Percentiles rank a stretch among this genome's conserved stretches.
phyloP scores from a whole-genome alignment of 2,113 vertebrate species.

The Centropus bengalensis region DNA sequence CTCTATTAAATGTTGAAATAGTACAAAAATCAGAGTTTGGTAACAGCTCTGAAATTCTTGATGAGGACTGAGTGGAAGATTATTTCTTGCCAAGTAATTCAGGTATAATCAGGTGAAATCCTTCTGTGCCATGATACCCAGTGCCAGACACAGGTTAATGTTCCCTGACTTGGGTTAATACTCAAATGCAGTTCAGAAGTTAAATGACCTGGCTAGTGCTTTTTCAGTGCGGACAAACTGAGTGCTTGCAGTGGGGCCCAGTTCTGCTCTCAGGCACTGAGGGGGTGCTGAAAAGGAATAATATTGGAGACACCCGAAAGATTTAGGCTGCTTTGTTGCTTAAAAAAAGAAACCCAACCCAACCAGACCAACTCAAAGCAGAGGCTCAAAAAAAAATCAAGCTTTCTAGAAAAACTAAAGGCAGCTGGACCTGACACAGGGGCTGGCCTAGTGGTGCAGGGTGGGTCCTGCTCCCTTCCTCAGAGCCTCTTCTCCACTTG shows the following conservation, averaged over 20 bases:
- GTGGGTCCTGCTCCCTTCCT: not conserved
- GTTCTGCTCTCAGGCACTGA: not conserved
- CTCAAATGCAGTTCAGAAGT: not conserved
- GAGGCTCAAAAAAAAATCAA: not conserved
- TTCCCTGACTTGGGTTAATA: not conserved
- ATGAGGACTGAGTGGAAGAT: not conserved
- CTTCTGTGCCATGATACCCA: not conserved
- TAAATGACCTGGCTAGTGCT: not conserved
- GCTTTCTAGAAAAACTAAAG: not conserved
- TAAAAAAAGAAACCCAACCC: not conserved
- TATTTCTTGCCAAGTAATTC: not conserved
- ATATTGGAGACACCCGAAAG: not conserved
- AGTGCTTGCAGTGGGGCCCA: not conserved
- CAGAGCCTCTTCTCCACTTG: not conserved
- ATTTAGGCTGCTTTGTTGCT: not conserved
- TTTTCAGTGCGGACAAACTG: not conserved
- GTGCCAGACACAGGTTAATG: not conserved
- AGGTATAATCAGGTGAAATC: not conserved
- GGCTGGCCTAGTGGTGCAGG: accelerated
- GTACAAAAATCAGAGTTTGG: not conserved
- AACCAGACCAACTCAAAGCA: not conserved
- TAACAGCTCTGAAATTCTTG: not conserved
- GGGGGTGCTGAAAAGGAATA: not conserved
- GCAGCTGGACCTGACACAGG: not conserved
- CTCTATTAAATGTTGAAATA: not conserved